Evolutionary conservation across 2,797 vertebrate genomes (phyloP).

Genomic region (Myotis pilosus): DNA sequence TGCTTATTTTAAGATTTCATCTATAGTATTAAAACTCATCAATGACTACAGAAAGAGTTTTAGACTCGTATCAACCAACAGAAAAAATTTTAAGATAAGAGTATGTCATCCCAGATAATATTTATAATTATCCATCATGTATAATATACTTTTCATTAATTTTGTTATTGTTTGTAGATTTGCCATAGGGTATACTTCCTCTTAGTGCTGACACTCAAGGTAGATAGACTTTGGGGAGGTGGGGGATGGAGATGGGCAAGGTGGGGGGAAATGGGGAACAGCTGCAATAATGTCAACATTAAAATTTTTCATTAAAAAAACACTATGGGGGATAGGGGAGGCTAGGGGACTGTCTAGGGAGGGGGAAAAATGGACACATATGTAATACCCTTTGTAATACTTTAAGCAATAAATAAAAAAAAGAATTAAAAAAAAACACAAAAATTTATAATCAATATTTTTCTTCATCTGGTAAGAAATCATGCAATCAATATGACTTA

Average conservation of each 20-base stretch:
- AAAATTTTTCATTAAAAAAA: background rate
- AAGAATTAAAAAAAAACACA: too few relatives aligned
- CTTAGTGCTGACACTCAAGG: too few relatives aligned
- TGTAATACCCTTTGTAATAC: too few relatives aligned
- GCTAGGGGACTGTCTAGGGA: too few relatives aligned
- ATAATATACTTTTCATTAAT: too few relatives aligned
- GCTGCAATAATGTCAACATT: background rate
- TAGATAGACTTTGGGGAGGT: background rate
- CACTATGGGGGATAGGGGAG: too few relatives aligned
- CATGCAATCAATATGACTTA: background rate
- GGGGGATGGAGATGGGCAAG: background rate
- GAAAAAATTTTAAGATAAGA: background rate
- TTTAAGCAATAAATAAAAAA: too few relatives aligned
- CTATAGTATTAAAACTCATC: background rate
- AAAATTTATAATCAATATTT: background rate
- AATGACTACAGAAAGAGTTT: background rate
- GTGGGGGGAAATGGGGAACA: background rate
- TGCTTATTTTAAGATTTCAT: background rate
- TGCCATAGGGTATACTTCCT: too few relatives aligned
- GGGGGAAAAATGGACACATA: too few relatives aligned
- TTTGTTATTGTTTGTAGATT: too few relatives aligned
- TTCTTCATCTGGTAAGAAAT: conserved; percentile 25
- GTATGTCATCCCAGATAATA: background rate
- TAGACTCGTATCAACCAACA: background rate
- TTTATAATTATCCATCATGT: background rate